Conservation (phyloP, 2,888 invertebrate species). For the Caenorhabditis japonica region DNA sequence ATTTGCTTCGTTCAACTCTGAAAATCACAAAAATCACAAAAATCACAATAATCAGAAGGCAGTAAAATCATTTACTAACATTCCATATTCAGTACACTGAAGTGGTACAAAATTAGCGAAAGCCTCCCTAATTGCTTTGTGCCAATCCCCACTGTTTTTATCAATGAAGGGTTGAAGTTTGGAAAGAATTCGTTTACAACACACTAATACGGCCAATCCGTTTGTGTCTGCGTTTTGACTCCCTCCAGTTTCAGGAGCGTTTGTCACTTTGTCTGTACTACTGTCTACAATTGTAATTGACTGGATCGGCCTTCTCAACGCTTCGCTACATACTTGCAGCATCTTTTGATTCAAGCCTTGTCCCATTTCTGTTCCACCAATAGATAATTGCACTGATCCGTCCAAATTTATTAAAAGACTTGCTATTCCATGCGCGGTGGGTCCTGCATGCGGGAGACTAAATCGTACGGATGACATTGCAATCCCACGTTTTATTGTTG, state of each 20-base stretch:
- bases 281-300: constrained; percentile 61
- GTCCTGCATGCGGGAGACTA: constrained; percentile 82
- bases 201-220: constrained; percentile 86
- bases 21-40: too few relatives aligned
- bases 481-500: constrained; percentile 86
- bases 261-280: constrained; percentile 80
- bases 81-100: constrained; percentile 60
- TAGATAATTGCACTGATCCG: constrained; percentile 88
- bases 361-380: constrained; percentile 92
- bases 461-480: constrained; percentile 87
- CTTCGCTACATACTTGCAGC: constrained; percentile 86
- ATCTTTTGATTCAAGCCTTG: constrained; percentile 96
- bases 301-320: constrained; percentile 80
- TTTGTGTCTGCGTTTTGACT: constrained; percentile 90
- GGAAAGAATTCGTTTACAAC: constrained; percentile 35
- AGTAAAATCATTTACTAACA: constrained; percentile 40
- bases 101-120: constrained; percentile 50
- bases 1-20: constrained; percentile 57
- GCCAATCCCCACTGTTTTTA: constrained; percentile 54
- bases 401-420: constrained; percentile 86
- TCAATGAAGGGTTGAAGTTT: constrained; percentile 34
- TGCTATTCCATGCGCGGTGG: constrained; percentile 83
- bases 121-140: constrained; percentile 53
- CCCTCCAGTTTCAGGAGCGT: constrained; percentile 90
- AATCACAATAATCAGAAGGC: too few relatives aligned